phyloP scores from a whole-genome alignment of 1,140 invertebrate genomes.

The Holcopasites calliopsidis region DNA sequence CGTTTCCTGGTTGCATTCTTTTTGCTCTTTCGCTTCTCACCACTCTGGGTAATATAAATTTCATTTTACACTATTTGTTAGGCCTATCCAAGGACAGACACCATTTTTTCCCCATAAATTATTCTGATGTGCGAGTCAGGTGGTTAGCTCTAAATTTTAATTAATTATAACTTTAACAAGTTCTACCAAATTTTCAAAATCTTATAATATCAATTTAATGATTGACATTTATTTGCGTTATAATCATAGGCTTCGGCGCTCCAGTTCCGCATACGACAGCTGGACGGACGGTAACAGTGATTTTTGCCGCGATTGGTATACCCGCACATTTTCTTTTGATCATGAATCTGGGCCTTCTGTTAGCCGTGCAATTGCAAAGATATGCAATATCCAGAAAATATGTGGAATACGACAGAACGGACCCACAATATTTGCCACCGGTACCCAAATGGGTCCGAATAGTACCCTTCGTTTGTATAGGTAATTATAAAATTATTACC shows the following conservation, averaged over 20 bases:
- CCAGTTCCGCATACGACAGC: slow-evolving; percentile 82
- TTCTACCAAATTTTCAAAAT: no score
- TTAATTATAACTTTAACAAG: no score
- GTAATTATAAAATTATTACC: slow-evolving; percentile 49
- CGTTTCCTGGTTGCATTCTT: slow-evolving; percentile 82
- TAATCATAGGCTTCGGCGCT: slow-evolving; percentile 81
- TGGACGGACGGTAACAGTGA: slow-evolving; percentile 81
- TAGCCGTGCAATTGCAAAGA: slow-evolving; percentile 80
- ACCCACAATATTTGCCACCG: slow-evolving; percentile 57
- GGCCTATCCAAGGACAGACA: no score
- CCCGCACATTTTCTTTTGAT: slow-evolving; percentile 83
- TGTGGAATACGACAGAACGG: slow-evolving; percentile 53
- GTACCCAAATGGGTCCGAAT: slow-evolving; percentile 73
- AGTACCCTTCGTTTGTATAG: slow-evolving; percentile 67
- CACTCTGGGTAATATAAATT: slow-evolving; percentile 79
- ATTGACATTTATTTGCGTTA: not conserved
- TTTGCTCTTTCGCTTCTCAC: slow-evolving; percentile 83
- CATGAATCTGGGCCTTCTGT: slow-evolving; percentile 82
- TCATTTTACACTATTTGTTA: not conserved
- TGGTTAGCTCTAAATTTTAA: no score
- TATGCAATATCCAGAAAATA: slow-evolving; percentile 68
- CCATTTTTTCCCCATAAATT: no score
- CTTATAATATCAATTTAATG: no score
- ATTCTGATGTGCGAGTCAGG: no score
- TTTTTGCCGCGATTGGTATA: slow-evolving; percentile 82